phyloP scores from a whole-genome alignment of 2,797 vertebrate genomes.

The Falco berigora region DNA sequence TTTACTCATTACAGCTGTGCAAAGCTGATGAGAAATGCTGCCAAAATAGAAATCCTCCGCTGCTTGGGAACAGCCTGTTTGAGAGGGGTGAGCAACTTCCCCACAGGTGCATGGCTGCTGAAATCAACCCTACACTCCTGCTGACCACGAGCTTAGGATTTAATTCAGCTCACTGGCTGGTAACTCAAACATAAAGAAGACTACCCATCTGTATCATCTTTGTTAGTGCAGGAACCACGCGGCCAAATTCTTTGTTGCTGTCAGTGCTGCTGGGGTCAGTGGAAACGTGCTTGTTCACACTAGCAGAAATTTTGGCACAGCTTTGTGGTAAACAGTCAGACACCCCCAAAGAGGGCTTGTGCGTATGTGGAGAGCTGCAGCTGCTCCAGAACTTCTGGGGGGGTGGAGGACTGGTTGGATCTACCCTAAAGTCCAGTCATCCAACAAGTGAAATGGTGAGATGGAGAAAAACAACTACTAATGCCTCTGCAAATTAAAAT shows the following conservation, averaged over 20 bases:
- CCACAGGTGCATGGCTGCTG: neutral
- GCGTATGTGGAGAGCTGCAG: neutral
- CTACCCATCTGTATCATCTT: neutral
- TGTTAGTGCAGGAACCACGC: neutral
- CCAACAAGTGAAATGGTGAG: neutral
- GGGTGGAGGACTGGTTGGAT: neutral
- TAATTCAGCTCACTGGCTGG: neutral
- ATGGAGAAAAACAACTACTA: neutral
- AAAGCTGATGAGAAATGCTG: neutral
- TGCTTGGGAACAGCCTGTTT: neutral
- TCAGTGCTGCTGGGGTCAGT: neutral
- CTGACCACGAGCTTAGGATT: neutral
- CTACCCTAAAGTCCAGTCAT: neutral
- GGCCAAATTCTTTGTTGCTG: neutral
- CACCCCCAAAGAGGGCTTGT: neutral
- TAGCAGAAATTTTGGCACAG: neutral
- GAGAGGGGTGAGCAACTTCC: neutral
- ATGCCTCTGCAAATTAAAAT: neutral
- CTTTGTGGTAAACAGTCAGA: neutral
- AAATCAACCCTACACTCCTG: neutral
- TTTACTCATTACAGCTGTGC: neutral
- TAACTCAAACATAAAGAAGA: neutral
- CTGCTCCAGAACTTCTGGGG: fast-evolving
- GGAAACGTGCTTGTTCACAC: neutral
- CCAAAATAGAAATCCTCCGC: neutral